These are phyloP conservation scores for Dicyrtoma fusca DNA, from an alignment of 2,888 invertebrate species.

Conservation along the genomic window DNA sequence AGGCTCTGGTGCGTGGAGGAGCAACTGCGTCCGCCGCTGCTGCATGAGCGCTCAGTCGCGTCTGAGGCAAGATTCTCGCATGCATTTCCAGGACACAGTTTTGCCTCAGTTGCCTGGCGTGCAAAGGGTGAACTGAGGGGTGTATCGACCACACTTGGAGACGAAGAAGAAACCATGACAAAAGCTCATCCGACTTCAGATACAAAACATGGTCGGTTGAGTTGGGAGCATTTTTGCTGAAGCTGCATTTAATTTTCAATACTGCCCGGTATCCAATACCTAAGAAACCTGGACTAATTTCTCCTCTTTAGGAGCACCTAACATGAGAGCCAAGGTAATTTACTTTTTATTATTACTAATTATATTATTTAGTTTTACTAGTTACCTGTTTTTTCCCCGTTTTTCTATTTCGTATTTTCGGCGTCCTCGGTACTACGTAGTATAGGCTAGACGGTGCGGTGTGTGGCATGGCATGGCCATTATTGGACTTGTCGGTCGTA, in stretches of 20 bases:
- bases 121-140: not conserved
- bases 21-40: no score
- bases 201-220: constrained; percentile 14
- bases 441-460: no score
- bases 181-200: not conserved
- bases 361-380: not conserved
- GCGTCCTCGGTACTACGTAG: no score
- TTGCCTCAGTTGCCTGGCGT: not conserved
- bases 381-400: not conserved
- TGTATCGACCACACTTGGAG: not conserved
- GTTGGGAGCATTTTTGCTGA: not conserved
- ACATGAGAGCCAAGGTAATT: constrained; percentile 42
- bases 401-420: no score
- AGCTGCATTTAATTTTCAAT: not conserved
- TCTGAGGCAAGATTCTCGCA: no score
- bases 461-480: no score
- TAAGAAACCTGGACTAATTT: constrained; percentile 26
- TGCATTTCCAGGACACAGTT: no score
- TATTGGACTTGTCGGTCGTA: no score
- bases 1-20: no score
- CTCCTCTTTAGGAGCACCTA: constrained; percentile 20
- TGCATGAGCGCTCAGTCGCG: no score
- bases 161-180: constrained; percentile 15
- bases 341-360: not conserved
- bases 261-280: not conserved